Conservation (phyloP, 2,888 invertebrate genomes). For the Ypsolopha scabrella region DNA sequence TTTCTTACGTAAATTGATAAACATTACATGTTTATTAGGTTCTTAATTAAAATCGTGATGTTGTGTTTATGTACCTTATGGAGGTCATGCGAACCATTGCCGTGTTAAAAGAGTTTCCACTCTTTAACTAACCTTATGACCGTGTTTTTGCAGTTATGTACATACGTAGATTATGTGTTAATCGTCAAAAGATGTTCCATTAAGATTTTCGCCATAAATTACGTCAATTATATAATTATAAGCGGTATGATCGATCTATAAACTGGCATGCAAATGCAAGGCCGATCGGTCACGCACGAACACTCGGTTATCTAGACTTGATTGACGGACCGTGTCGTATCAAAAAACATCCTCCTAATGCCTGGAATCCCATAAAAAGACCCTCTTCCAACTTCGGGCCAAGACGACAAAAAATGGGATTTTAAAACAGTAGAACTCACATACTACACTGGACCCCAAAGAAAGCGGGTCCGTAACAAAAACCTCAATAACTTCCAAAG, state of each 20-base stretch:
- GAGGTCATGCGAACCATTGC: background rate
- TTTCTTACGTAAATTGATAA: background rate
- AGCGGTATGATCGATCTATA: background rate
- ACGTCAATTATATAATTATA: slow-evolving; percentile 1
- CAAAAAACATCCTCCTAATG: too few relatives aligned
- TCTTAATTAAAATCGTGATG: background rate
- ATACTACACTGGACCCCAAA: too few relatives aligned
- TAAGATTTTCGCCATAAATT: background rate
- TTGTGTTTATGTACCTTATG: background rate
- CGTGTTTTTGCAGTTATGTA: too few relatives aligned
- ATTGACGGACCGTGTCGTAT: background rate
- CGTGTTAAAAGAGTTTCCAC: too few relatives aligned
- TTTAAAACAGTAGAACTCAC: too few relatives aligned
- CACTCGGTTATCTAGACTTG: background rate
- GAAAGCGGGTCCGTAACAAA: too few relatives aligned
- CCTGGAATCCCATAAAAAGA: too few relatives aligned
- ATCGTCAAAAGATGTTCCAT: background rate
- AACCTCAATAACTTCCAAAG: too few relatives aligned
- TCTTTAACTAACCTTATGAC: too few relatives aligned
- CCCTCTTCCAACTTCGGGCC: too few relatives aligned
- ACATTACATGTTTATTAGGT: background rate
- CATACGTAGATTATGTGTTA: background rate
- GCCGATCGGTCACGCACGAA: slow-evolving; percentile 2
- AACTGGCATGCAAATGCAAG: background rate
- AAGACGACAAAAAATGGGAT: too few relatives aligned